phyloP scores from a whole-genome alignment of 2,888 invertebrate species.

The Agonopterix alstromeriana region DNA sequence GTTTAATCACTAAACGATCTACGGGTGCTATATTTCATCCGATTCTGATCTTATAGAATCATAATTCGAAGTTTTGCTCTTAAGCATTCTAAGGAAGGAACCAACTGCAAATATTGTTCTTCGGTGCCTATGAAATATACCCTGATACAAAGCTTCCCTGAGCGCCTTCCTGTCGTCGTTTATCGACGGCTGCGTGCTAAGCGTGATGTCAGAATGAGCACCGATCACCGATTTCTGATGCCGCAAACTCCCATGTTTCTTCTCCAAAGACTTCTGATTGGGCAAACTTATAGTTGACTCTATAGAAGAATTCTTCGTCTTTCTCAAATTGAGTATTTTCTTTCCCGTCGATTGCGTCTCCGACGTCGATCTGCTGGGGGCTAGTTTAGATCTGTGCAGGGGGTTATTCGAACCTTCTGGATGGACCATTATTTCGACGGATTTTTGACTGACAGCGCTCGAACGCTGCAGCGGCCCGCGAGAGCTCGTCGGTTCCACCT shows the following conservation, averaged over 20 bases:
- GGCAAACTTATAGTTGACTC: constrained; percentile 73
- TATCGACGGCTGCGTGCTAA: constrained; percentile 63
- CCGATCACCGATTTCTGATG: constrained; percentile 77
- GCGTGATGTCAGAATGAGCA: constrained; percentile 77
- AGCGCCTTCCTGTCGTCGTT: constrained; percentile 81
- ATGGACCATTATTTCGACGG: constrained; percentile 75
- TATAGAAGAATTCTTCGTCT: constrained; percentile 71
- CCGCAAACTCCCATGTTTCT: constrained; percentile 72
- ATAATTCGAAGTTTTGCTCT: constrained; percentile 85
- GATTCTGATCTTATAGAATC: constrained; percentile 82
- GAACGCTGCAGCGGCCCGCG: constrained; percentile 75
- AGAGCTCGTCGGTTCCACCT: constrained; percentile 51
- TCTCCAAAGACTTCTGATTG: constrained; percentile 71
- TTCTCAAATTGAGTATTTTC: constrained; percentile 60
- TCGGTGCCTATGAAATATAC: constrained; percentile 86
- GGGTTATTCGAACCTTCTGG: constrained; percentile 66
- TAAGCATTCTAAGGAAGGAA: constrained; percentile 84
- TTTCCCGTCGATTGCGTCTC: constrained; percentile 65
- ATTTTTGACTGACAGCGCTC: constrained; percentile 79
- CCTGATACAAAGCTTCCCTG: constrained; percentile 85
- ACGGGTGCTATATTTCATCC: constrained; percentile 69
- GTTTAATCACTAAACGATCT: constrained; percentile 23
- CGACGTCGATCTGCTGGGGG: constrained; percentile 65
- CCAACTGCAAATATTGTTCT: constrained; percentile 86
- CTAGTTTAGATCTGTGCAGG: constrained; percentile 63